A percentile compares a stretch with the other conserved stretches of the same genome.
Conservation (phyloP, 2,797 vertebrate species). For the Pangasius larnaudii region DNA sequence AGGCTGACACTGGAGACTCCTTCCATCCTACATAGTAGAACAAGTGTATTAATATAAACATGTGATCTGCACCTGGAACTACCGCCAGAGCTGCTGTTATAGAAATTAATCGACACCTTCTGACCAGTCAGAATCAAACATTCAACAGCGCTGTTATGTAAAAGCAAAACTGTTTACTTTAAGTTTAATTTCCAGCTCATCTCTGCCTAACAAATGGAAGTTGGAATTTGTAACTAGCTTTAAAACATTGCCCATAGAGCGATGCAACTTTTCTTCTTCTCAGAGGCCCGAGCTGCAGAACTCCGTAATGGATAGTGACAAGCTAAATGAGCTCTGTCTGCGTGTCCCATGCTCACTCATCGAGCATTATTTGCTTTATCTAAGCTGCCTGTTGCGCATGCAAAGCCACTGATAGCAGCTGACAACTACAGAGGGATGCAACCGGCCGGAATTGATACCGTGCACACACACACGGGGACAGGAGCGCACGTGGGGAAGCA, state of each 20-base stretch:
- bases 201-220: neutral
- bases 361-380: constrained; percentile 68
- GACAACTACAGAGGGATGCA: constrained; percentile 40
- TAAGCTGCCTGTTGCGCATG: constrained; percentile 58
- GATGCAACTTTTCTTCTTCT: constrained; percentile 4
- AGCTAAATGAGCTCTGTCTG: constrained; percentile 60
- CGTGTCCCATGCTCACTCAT: constrained; percentile 69
- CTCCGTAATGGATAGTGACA: constrained; percentile 68
- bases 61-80: neutral
- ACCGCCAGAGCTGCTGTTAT: neutral
- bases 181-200: neutral
- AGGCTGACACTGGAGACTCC: neutral
- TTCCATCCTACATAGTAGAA: neutral
- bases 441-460: constrained; percentile 24
- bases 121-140: neutral
- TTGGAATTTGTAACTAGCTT: neutral
- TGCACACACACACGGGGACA: too few relatives aligned
- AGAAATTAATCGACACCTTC: neutral
- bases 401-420: constrained; percentile 44
- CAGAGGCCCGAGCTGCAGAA: constrained; percentile 17
- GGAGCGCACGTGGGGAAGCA: constrained; percentile 2
- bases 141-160: neutral
- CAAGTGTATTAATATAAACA: neutral
- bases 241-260: neutral
- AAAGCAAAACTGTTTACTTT: neutral